Conservation (phyloP, 2,797 vertebrate genomes). For the Selene dorsalis region DNA sequence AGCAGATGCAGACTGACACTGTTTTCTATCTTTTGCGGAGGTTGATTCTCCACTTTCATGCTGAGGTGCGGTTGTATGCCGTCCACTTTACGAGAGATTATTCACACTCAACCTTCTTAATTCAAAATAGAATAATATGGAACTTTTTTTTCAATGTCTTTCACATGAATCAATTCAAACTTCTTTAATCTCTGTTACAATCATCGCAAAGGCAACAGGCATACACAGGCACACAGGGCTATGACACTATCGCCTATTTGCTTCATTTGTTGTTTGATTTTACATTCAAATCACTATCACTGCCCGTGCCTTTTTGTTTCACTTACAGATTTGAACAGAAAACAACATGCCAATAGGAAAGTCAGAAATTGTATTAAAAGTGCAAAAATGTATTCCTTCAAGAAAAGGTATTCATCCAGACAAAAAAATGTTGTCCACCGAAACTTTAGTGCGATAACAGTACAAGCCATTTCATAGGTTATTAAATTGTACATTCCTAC, state of each 20-base stretch:
- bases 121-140: constrained; percentile 27
- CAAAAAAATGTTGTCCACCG: constrained; percentile 56
- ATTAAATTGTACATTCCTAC: constrained; percentile 73
- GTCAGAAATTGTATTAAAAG: constrained; percentile 79
- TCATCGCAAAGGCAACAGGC: constrained; percentile 58
- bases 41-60: constrained; percentile 47
- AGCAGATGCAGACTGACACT: constrained; percentile 32
- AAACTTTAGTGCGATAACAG: constrained; percentile 81
- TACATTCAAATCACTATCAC: constrained; percentile 71
- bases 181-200: constrained; percentile 37
- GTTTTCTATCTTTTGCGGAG: constrained; percentile 40
- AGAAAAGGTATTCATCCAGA: constrained; percentile 65
- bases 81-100: constrained; percentile 26
- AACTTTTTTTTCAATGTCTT: constrained; percentile 25
- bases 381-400: constrained; percentile 79
- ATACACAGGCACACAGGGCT: constrained; percentile 60
- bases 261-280: constrained; percentile 35
- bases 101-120: constrained; percentile 12
- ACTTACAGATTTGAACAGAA: constrained; percentile 60
- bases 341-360: constrained; percentile 74
- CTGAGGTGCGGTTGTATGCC: constrained; percentile 50
- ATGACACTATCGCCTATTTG: constrained; percentile 47
- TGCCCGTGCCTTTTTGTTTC: constrained; percentile 55
- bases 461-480: constrained; percentile 82
- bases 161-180: constrained; percentile 22